Base-by-base conservation (phyloP, 1,140 invertebrate genomes). In the Rhizoglyphus robini region DNA sequence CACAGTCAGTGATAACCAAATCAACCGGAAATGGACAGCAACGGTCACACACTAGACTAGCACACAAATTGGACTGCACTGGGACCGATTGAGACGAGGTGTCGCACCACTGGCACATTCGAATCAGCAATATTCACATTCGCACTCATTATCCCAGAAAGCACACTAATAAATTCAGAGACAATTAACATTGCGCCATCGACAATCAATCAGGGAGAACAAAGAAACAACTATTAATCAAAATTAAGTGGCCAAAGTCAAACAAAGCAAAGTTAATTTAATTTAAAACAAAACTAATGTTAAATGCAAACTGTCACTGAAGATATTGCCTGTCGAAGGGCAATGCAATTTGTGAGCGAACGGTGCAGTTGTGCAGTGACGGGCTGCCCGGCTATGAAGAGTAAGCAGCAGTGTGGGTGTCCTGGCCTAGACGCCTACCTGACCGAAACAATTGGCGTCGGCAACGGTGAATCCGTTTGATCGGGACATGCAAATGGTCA, bases 401-500 rank as follows among this genome's bases (percentile, higher is more conserved):
- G n/a, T n/a, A n/a, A n/a, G n/a, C n/a, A n/a, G n/a, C n/a, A n/a
- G n/a, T n/a, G n/a, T n/a, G n/a, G n/a, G n/a, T n/a, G n/a, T n/a
- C n/a, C n/a, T n/a, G n/a, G n/a, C n/a, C n/a, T n/a, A n/a, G n/a
- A n/a, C n/a, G n/a, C n/a, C n/a, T n/a, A n/a, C n/a, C n/a, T n/a
- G n/a, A n/a, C n/a, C n/a, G n/a, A n/a, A n/a, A n/a, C n/a, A n/a
- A n/a, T n/a, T n/a, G n/a, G n/a, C n/a, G n/a, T n/a, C n/a, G n/a
- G n/a, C n/a, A n/a, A n/a, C n/a, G n/a, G 36, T 41, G 8, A 41
- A 41, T 41, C 8, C 18, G 51, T 11, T 54, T 54, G 51, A 54
- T 54, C 23, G 51, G 20, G 15, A 54, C 51, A 54, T 54, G 51
- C 8, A 20, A 54, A 54, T 54, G 51, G 51, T 54, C 51, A 54